Base-by-base conservation (phyloP, 2,797 vertebrate genomes). In the Coranthus polyacanthus region DNA sequence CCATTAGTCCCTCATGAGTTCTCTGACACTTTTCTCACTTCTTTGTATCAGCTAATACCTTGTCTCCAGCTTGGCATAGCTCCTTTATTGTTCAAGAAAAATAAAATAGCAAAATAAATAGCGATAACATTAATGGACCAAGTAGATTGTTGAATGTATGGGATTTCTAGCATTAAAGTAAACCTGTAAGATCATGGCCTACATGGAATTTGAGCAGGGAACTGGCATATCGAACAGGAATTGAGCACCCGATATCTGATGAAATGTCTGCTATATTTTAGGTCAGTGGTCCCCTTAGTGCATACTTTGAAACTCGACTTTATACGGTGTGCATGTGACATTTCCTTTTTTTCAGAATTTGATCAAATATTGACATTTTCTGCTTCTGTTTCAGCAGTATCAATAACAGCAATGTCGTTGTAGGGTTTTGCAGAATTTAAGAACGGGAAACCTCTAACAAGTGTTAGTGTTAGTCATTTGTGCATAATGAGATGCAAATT, bases 1-100 rank as follows among this genome's bases (percentile, higher is more conserved):
- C 85, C 80, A 89, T 90, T 82, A 88, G 81, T 84, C 87, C 85
- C 79, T 83, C 45, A 47, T 71, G 72, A 82, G 81, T 82, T 69
- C 54, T 68, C 67, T 67, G 72, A 81, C 78, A 77, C 73, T 77
- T 71, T 76, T 34, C 57, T 62, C 68, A 75, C 71, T 78, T 78
- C 57, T 79, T 72, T 79, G 41, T 83, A 68, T 59, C 59, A 61
- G 44, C 75, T 73, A 71, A 81, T 79, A 69, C 64, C 78, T 65
- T 60, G 56, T 63, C 68, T 72, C 53, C 49, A 52, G 55, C 68
- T 63, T 53, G 61, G 57, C 54, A 64, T 20, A 20, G 45, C 63
- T 71, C 21, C 53, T 46, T 42, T 29, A 69, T 54, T 70, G 68
- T 49, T 34, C 49, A 43, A 34, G 41, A 12, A 56, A 61, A 62